Evolutionary conservation across 2,113 vertebrate species (phyloP), one percentile per base, ranked within the genome.

Genomic region (Pteropus alecto): DNA sequence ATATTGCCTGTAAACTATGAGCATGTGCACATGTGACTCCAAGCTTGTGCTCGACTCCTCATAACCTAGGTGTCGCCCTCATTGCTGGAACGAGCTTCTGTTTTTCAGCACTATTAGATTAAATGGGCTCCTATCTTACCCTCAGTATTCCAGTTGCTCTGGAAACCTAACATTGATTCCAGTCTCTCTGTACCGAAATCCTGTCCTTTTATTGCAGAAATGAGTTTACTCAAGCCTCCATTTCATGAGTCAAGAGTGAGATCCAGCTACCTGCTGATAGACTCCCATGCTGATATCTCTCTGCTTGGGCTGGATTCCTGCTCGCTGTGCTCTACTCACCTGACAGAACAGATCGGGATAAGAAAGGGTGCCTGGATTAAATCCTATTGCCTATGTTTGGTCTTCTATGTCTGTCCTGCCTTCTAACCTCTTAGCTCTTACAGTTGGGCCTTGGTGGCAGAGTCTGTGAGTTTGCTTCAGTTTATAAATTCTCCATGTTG

Each of bases 1-100:
- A 28, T 46, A 2, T 60, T 0, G 6, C 6, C 28, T 2, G 0
- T 48, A 9, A 33, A 33, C 43, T 84, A 19, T 38, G 61, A 26
- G 26, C 21, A 16, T 48, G 14, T 70, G n/a, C 41, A 12, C 2
- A 11, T 38, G 51, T 46, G 51, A 30, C 30, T 71, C 38, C 14
- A 76, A 51, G 38, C 33, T 43, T 60, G 61, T 28, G 14, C 7
- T 68, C 24, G 6, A 10, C 2, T 56, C 38, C 22, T 76, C 58
- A 33, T 30, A 43, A 22, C 43, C 10, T 79, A 30, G 26, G 51
- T 2, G 0, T 35, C 14, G 38, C 30, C 68, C 54, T 56, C 1
- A 14, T 30, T 11, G 24, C 11, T 21, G 30, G 77, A 24, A 21
- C 24, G 48, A 71, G 14, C 19, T 28, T 71, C 8, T 4, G 10